Evolutionary conservation across 2,113 vertebrate genomes (phyloP), one percentile per base, ranked within the genome.

Genomic region (Echinops telfairi): DNA sequence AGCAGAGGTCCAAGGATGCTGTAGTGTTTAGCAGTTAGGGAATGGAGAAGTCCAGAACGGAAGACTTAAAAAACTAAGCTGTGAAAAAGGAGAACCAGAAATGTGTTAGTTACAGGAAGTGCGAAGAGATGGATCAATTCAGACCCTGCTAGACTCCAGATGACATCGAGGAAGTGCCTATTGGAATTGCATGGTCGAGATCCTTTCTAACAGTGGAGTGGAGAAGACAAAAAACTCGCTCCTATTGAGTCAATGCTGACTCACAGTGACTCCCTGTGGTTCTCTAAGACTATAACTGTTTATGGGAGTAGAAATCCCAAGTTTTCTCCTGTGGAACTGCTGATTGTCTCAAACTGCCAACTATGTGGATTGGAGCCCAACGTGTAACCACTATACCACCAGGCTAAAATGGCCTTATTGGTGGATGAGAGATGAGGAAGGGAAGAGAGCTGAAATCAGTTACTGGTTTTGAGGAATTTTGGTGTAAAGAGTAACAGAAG

Each of bases 381-480:
- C 10, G 43, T 47, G 43, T 47, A 47, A 47, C 43, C 43, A 53
- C 47, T 53, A 53, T 14, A 53, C 47, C 47, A 10, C 47, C 47
- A 10, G 47, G 47, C 83, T 68, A 66, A 83, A 84, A 60, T 76
- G 53, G 83, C 14, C 53, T 71, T 31, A 85, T 62, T 84, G 80
- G 38, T 58, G 73, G 76, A 75, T 64, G 68, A 22, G 2, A 60
- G 31, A 14, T 75, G 40, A 81, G 7, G 20, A n/a, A 68, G 12
- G 78, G 16, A 38, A 84, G 53, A 62, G 75, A 75, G 27, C 36
- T 91, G 38, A 23, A 6, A 31, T 88, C 75, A 68, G 36, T 4
- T 79, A 25, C 12, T 78, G 36, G 64, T 90, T 95, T 85, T 93
- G 76, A 83, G 38, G 25, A 58, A 80, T 83, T 89, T 88, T 88